Conservation (phyloP, 2,888 invertebrate species). For the Halocaridina rubra region DNA sequence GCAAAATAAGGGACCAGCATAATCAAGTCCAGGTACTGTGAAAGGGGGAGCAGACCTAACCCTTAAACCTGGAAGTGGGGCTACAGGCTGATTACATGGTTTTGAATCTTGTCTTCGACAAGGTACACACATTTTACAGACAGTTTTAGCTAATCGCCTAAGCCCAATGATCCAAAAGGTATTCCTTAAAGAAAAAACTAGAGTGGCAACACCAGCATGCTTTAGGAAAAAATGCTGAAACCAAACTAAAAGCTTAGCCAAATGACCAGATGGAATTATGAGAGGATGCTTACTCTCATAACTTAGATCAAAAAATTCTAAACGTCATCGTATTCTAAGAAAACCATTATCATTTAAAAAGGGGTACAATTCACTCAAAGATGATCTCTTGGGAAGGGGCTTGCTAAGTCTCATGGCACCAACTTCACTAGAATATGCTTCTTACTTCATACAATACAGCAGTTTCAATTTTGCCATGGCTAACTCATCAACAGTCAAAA, state of each 20-base stretch:
- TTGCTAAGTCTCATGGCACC: too few species aligned
- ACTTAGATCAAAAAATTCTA: conserved; percentile 1
- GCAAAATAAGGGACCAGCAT: conserved; percentile 66
- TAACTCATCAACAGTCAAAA: too few species aligned
- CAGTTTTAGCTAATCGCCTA: too few species aligned
- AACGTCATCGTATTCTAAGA: conserved; percentile 10
- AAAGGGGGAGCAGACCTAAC: conserved; percentile 31
- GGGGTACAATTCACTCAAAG: not conserved
- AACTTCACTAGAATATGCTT: too few species aligned
- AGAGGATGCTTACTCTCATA: conserved; percentile 32
- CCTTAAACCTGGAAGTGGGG: conserved; percentile 53
- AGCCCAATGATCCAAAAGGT: not conserved
- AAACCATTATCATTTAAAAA: not conserved
- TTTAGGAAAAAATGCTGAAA: conserved; percentile 22
- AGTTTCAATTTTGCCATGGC: too few species aligned
- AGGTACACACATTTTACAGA: too few species aligned
- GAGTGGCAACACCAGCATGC: conserved; percentile 25
- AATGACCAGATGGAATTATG: conserved; percentile 15
- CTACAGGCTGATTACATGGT: too few species aligned
- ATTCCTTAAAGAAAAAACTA: not conserved
- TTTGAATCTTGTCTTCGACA: too few species aligned
- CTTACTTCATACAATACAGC: too few species aligned
- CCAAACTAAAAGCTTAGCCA: conserved; percentile 4
- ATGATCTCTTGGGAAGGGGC: too few species aligned
- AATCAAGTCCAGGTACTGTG: conserved; percentile 63